Conservation (phyloP, 1,140 invertebrate species). For the Atta colombica region DNA sequence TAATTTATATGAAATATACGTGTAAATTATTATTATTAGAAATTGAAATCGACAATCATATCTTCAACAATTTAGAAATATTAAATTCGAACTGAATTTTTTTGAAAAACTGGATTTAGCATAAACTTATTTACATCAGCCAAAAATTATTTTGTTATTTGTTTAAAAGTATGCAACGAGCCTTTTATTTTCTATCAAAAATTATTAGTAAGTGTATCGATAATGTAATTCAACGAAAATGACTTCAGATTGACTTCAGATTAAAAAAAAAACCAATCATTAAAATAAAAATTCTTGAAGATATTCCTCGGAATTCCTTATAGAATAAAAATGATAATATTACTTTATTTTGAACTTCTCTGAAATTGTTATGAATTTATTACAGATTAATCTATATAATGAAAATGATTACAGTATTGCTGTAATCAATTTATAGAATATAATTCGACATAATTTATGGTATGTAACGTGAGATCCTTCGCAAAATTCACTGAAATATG, state of each 20-base stretch:
- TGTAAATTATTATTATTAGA: neutral
- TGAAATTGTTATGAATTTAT: neutral
- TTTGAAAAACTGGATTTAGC: neutral
- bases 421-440: neutral
- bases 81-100: neutral
- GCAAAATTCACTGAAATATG: slow-evolving; percentile 24
- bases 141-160: neutral
- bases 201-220: neutral
- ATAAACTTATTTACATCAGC: neutral
- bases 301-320: neutral
- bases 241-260: neutral
- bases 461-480: slow-evolving; percentile 1
- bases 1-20: slow-evolving; percentile 17
- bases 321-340: slow-evolving; percentile 2
- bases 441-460: neutral
- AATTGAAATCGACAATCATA: neutral
- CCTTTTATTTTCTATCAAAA: neutral
- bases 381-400: neutral
- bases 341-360: neutral
- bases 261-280: neutral
- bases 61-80: neutral
- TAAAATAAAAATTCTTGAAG: neutral
- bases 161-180: neutral
- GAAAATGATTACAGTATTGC: neutral
- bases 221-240: neutral